A percentile compares a stretch with the other conserved stretches of the same genome.
Conservation (phyloP, 2,113 vertebrate genomes). For the Micronisus gabar region DNA sequence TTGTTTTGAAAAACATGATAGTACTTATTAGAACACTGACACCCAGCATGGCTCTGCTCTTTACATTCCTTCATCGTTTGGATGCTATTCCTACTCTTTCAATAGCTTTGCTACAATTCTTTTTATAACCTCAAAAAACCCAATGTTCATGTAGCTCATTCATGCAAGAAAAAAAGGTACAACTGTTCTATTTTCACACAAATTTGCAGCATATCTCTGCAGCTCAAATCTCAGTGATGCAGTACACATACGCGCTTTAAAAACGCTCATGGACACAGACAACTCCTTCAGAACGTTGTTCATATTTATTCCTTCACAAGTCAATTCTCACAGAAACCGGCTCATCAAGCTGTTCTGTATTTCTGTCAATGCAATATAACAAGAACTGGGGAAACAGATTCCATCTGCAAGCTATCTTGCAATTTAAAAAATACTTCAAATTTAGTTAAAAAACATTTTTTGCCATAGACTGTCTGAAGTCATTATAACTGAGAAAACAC, state of each 20-base stretch:
- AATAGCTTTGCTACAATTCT: background rate
- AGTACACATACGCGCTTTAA: background rate
- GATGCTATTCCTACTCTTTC: background rate
- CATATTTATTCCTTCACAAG: background rate
- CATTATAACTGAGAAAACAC: background rate
- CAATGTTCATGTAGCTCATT: background rate
- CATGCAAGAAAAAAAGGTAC: background rate
- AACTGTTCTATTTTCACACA: background rate
- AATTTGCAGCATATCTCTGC: background rate
- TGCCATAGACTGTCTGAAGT: background rate
- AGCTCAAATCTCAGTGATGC: background rate
- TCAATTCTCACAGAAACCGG: background rate
- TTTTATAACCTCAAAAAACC: background rate
- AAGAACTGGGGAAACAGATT: background rate
- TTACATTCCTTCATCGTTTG: background rate
- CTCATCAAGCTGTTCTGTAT: background rate
- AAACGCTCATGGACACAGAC: background rate
- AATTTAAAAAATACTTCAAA: background rate
- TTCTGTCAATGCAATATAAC: background rate
- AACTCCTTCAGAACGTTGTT: background rate
- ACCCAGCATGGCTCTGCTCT: background rate
- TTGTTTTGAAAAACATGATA: constrained; percentile 6
- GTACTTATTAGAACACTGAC: background rate
- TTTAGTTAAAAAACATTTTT: background rate
- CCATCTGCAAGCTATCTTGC: background rate